phyloP scores from a whole-genome alignment of 2,888 invertebrate genomes.

The Pheosia tremula region DNA sequence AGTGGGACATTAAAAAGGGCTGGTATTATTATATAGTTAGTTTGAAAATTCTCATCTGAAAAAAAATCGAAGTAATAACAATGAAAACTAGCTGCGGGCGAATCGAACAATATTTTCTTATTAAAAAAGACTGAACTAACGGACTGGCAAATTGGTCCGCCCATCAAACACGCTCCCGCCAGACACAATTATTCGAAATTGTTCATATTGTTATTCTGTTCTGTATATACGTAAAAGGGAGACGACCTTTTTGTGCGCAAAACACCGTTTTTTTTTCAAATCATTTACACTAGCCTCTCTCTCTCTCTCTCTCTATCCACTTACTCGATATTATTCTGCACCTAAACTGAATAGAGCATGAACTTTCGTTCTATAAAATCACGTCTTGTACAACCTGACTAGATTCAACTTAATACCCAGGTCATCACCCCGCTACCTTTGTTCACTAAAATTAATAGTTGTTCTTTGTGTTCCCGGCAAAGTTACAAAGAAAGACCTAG shows the following conservation, averaged over 20 bases:
- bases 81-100: not conserved
- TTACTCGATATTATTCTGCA: too few relatives aligned
- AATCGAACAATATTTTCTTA: not conserved
- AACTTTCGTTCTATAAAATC: not conserved
- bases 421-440: not conserved
- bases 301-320: too few relatives aligned
- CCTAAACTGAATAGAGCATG: not conserved
- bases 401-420: not conserved
- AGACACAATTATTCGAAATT: conserved; percentile 1
- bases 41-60: not conserved
- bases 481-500: not conserved
- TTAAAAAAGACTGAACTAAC: not conserved
- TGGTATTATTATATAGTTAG: too few relatives aligned
- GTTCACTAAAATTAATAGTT: conserved; percentile 4
- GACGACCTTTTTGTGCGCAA: not conserved
- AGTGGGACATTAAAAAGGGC: too few relatives aligned
- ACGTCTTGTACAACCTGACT: not conserved
- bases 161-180: not conserved
- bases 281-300: too few relatives aligned
- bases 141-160: not conserved
- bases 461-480: not conserved
- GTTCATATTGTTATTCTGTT: conserved; percentile 1
- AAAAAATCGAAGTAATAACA: not conserved
- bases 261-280: not conserved
- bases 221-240: too few relatives aligned